Conservation (phyloP, 2,113 vertebrate species). For the Spermophilus dauricus region DNA sequence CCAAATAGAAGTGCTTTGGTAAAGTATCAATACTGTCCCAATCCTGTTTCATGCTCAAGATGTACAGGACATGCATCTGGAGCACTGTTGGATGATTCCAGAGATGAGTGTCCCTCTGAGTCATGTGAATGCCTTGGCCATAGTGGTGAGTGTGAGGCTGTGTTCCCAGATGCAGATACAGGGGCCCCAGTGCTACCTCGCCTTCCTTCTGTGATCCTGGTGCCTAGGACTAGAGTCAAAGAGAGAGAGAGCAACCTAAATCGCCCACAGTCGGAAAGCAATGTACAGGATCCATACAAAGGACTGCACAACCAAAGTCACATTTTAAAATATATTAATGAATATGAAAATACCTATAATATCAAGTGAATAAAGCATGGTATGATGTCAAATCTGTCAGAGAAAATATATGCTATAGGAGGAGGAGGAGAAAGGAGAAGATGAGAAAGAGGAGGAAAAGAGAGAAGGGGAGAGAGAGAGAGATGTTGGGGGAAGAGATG, state of each 20-base stretch:
- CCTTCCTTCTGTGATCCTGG: background rate
- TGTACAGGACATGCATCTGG: background rate
- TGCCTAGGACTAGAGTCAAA: background rate
- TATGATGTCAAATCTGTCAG: background rate
- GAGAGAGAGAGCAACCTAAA: background rate
- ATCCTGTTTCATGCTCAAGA: background rate
- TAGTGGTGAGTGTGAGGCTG: background rate
- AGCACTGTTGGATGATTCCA: accelerated
- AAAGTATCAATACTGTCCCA: background rate
- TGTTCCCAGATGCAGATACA: background rate
- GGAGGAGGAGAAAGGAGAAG: no score
- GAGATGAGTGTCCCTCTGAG: background rate
- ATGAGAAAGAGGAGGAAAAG: no score
- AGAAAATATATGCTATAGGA: background rate
- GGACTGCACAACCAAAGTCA: background rate
- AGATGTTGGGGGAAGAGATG: no score
- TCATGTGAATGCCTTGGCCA: background rate
- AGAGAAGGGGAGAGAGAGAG: no score
- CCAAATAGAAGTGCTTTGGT: background rate
- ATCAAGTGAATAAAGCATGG: background rate
- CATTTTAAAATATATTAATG: background rate
- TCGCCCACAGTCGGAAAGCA: background rate
- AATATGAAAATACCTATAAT: background rate
- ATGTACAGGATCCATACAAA: background rate
- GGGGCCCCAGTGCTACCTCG: no score